Evolutionary conservation across 1,140 invertebrate genomes (phyloP).

Genomic region (Chlorops oryzae): DNA sequence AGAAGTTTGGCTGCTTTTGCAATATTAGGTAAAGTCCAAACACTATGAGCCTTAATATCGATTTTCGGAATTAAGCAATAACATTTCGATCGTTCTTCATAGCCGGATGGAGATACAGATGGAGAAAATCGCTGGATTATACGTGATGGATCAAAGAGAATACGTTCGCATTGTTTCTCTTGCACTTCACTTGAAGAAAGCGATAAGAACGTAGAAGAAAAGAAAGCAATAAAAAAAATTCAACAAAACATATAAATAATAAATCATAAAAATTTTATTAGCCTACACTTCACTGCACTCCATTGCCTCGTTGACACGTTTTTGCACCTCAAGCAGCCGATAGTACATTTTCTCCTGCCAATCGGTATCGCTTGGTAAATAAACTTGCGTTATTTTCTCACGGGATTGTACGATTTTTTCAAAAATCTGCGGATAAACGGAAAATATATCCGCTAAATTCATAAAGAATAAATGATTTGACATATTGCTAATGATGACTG

Average conservation of each 20-base stretch:
- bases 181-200: no score
- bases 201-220: no score
- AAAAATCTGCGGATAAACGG: constrained; percentile 45
- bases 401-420: constrained; percentile 32
- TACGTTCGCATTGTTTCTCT: no score
- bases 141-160: constrained; percentile 30
- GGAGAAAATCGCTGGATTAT: constrained; percentile 31
- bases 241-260: no score
- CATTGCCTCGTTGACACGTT: constrained; percentile 34
- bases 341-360: constrained; percentile 70
- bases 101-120: constrained; percentile 22
- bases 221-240: no score
- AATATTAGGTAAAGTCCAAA: constrained; percentile 52
- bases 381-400: constrained; percentile 41
- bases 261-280: no score
- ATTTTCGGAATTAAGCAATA: constrained; percentile 23
- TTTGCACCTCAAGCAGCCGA: constrained; percentile 63
- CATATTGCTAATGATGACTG: no score
- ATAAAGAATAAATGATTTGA: constrained; percentile 43
- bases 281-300: no score
- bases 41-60: constrained; percentile 22
- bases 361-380: constrained; percentile 64
- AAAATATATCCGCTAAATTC: constrained; percentile 45
- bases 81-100: constrained; percentile 29
- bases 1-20: constrained; percentile 57